A percentile compares a stretch with the other conserved stretches of the same genome.
phyloP scores from a whole-genome alignment of 2,888 invertebrate genomes.

The Acleris holmiana region DNA sequence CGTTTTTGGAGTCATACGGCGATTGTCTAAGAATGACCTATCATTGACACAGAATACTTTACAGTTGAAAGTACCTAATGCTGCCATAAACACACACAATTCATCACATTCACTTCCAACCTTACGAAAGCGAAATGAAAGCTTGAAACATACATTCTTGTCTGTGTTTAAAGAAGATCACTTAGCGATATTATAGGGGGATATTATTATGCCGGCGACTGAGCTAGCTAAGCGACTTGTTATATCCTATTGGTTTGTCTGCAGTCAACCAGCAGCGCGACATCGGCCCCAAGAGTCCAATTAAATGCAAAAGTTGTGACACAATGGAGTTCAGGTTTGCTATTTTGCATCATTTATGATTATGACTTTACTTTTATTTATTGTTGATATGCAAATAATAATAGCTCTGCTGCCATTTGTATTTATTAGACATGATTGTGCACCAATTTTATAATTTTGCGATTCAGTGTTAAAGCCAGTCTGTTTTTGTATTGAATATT shows the following conservation, averaged over 20 bases:
- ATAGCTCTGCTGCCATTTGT: constrained; percentile 35
- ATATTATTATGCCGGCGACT: constrained; percentile 2
- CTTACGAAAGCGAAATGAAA: constrained; percentile 21
- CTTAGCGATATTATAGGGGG: constrained; percentile 28
- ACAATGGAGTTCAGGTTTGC: constrained; percentile 56
- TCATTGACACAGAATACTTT: too few species aligned
- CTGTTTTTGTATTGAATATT: constrained; percentile 1
- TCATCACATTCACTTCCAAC: background rate
- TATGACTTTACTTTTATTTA: constrained; percentile 22
- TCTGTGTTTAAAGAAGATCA: constrained; percentile 11
- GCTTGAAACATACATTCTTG: background rate
- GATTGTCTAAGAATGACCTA: too few species aligned
- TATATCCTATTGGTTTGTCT: constrained; percentile 47
- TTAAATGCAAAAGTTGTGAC: constrained; percentile 60
- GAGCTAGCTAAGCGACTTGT: constrained; percentile 46
- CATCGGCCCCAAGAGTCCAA: constrained; percentile 42
- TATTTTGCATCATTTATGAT: constrained; percentile 36
- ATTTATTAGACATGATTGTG: constrained; percentile 18
- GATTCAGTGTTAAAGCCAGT: constrained; percentile 13
- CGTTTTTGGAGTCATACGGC: too few species aligned
- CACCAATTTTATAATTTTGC: constrained; percentile 14
- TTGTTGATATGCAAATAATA: constrained; percentile 20
- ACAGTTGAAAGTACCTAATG: background rate
- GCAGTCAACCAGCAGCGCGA: constrained; percentile 48
- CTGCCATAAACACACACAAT: constrained; percentile 1